Evolutionary conservation across 2,888 invertebrate species (phyloP).

Genomic region (Lampropteryx suffumata): DNA sequence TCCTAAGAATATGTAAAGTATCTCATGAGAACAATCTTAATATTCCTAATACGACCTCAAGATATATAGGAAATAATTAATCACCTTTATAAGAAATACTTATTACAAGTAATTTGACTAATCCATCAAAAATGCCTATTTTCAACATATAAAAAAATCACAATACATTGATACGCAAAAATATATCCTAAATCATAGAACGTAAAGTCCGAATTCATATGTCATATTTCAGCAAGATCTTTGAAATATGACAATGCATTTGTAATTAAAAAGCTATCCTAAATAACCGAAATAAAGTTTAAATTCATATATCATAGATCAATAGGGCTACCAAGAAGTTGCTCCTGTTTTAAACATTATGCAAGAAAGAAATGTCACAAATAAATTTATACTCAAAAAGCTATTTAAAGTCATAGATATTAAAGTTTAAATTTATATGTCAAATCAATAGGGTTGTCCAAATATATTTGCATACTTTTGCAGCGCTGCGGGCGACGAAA

Average conservation of each 20-base stretch:
- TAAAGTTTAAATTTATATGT: slow-evolving; percentile 25
- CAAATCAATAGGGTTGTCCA: slow-evolving; percentile 39
- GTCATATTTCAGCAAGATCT: too few relatives aligned
- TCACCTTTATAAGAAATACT: slow-evolving; percentile 45
- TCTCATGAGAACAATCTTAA: slow-evolving; percentile 44
- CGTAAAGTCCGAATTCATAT: too few relatives aligned
- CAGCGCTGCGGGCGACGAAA: slow-evolving; percentile 57
- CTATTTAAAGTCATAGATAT: slow-evolving; percentile 13
- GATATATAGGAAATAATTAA: slow-evolving; percentile 63
- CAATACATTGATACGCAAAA: too few relatives aligned
- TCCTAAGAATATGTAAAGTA: slow-evolving; percentile 53
- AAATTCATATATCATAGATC: too few relatives aligned
- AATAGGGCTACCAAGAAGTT: too few relatives aligned
- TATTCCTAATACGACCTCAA: slow-evolving; percentile 40
- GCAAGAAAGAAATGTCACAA: background rate
- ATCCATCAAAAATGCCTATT: slow-evolving; percentile 49
- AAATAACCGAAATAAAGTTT: too few relatives aligned
- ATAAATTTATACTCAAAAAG: slow-evolving; percentile 18
- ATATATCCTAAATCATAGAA: too few relatives aligned
- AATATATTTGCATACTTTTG: slow-evolving; percentile 63
- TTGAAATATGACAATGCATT: too few relatives aligned
- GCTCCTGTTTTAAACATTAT: too few relatives aligned
- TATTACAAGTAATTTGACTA: slow-evolving; percentile 54
- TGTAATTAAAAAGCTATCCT: too few relatives aligned
- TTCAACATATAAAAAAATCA: background rate